These are phyloP conservation scores for Craseonycteris thonglongyai DNA, from an alignment of 2,113 vertebrate genomes.

Conservation along the genomic window DNA sequence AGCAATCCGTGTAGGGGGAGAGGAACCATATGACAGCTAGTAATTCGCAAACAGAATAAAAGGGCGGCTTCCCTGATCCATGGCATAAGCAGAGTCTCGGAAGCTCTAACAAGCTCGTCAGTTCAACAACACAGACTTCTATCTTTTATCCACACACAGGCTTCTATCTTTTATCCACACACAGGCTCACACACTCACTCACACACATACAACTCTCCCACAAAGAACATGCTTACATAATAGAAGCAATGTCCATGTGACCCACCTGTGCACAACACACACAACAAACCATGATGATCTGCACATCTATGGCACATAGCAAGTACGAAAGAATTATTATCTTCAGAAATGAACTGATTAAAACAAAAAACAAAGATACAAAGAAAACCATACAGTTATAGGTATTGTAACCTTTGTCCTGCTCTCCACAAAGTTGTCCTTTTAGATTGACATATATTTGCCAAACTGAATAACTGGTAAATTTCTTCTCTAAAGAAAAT, in stretches of 20 bases:
- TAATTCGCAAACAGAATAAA: conserved; percentile 71
- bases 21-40: conserved; percentile 67
- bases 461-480: background rate
- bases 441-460: background rate
- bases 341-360: conserved; percentile 34
- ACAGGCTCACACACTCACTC: background rate
- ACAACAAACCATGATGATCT: conserved; percentile 17
- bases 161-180: background rate
- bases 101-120: conserved; percentile 64
- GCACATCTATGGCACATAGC: background rate
- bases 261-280: background rate
- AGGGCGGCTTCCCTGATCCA: conserved; percentile 72
- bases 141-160: background rate
- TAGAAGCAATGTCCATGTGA: background rate
- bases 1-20: conserved; percentile 67
- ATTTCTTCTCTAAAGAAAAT: background rate
- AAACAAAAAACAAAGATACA: background rate
- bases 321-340: conserved; percentile 23
- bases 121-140: conserved; percentile 59
- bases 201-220: background rate
- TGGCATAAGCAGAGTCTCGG: conserved; percentile 59
- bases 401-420: background rate
- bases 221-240: background rate
- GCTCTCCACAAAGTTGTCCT: background rate
- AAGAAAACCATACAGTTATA: background rate